Base-by-base conservation (phyloP, 2,113 vertebrate genomes). In the Ophthalmolycus amberensis region DNA sequence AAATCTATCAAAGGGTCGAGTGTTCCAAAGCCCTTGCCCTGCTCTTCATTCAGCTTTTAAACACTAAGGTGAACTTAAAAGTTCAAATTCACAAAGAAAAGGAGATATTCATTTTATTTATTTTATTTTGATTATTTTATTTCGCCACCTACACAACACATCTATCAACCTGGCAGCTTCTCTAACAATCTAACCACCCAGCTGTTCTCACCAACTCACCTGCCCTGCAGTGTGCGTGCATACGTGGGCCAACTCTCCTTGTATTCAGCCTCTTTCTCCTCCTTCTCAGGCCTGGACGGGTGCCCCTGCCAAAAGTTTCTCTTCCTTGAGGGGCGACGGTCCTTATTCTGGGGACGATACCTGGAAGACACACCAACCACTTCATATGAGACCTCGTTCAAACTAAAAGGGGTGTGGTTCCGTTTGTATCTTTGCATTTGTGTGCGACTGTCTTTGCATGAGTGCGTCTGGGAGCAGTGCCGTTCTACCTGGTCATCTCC, bases 251-350 rank as follows among this genome's bases (percentile, higher is more conserved):
- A 99, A 29, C 94, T 96, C 29, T 98, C 95, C n/a, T 88, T 93
- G 92, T 99, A 99, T 77, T 97, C 90, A 0, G 94, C 91, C 89
- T 99, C 97, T 54, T 96, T 98, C 82, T 96, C 94, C 92, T 97
- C 96, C 85, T 99, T 98, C 60, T 98, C 97, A 38, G 95, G 96
- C 64, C 95, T 94, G 64, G 94, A 93, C 18, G 96, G 70, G 0
- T 88, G 95, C 2, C 97, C 97, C 68, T 97, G 97, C 97, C 97
- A 96, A 91, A 99, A 99, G 22, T 96, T 89, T 50, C 90, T 97
- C 90, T 96, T 99, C 94, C 95, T 95, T 1, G 92, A 91, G 0
- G 94, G 93, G 15, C 95, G 95, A 0, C 93, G 90, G 79, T 97
- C 96, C 38, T 88, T 91, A 75, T 86, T 95, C 66, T 97, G 94